These are phyloP conservation scores for Cromileptes altivelis DNA, from an alignment of 2,113 vertebrate species.

Conservation along the genomic window DNA sequence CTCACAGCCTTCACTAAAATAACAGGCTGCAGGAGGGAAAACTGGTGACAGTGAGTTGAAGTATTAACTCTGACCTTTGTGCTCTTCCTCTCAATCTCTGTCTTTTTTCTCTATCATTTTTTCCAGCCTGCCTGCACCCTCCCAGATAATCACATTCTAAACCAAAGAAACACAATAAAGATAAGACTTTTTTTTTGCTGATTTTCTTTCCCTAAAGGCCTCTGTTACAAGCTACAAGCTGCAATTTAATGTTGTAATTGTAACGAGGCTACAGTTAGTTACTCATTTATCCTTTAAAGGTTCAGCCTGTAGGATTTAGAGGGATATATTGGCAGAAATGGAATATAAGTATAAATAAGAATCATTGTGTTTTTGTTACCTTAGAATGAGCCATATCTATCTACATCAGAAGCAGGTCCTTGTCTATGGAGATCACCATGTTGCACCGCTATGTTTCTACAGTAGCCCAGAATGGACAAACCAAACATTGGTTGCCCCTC, in stretches of 20 bases:
- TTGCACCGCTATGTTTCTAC: no score
- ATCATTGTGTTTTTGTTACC: no score
- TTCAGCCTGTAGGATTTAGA: no score
- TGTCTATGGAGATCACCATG: no score
- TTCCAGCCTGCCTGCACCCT: slow-evolving; percentile 8
- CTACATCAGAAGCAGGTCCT: no score
- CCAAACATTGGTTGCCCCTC: no score
- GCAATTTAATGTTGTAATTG: background rate
- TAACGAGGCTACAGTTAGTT: background rate
- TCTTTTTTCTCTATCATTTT: slow-evolving; percentile 38
- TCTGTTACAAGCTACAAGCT: background rate
- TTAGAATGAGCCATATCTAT: no score
- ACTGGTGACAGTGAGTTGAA: slow-evolving; percentile 37
- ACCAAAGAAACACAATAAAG: slow-evolving; percentile 31
- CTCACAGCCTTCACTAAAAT: slow-evolving; percentile 38
- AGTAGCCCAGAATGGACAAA: no score
- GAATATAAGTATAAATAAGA: no score
- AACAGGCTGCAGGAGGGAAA: slow-evolving; percentile 34
- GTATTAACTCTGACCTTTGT: slow-evolving; percentile 65
- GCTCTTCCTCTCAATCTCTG: slow-evolving; percentile 40
- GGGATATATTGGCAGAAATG: no score
- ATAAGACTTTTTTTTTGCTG: slow-evolving; percentile 25
- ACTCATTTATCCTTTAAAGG: background rate
- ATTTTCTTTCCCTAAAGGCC: slow-evolving; percentile 4
- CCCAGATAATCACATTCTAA: slow-evolving; percentile 28